A percentile compares a stretch with the other conserved stretches of the same genome.
These are phyloP conservation scores for Elegia similella DNA, from an alignment of 2,888 invertebrate species.

Conservation along the genomic window DNA sequence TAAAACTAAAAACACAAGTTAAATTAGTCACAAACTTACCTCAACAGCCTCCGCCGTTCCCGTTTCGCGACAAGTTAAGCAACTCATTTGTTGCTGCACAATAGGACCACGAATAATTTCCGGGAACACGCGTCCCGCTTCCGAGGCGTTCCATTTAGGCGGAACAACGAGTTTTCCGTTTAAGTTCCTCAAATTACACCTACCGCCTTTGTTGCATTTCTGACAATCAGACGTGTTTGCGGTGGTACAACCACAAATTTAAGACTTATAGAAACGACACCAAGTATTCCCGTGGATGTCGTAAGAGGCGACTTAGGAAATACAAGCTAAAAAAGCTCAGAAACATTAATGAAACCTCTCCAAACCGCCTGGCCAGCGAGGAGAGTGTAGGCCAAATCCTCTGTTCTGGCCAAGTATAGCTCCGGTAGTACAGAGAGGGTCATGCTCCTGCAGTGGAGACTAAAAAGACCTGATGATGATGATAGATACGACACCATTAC, in stretches of 20 bases:
- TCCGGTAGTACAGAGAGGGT: too few species aligned
- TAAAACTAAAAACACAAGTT: not conserved
- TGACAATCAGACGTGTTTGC: not conserved
- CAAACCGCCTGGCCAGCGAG: too few species aligned
- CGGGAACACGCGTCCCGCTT: slow-evolving; percentile 8
- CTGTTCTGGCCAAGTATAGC: too few species aligned
- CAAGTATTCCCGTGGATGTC: too few species aligned
- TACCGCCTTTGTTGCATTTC: slow-evolving; percentile 11
- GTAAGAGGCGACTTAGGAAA: too few species aligned
- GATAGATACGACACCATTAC: too few species aligned
- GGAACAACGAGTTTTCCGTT: slow-evolving; percentile 8
- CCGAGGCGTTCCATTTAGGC: slow-evolving; percentile 3
- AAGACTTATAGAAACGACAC: too few species aligned
- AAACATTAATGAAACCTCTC: too few species aligned
- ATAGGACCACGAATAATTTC: slow-evolving; percentile 11
- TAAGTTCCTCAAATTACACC: slow-evolving; percentile 6
- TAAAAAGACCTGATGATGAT: too few species aligned
- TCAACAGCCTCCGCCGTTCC: not conserved
- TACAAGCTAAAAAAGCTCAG: too few species aligned
- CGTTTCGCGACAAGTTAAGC: slow-evolving; percentile 7
- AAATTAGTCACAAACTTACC: not conserved
- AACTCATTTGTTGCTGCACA: slow-evolving; percentile 9
- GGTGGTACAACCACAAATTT: not conserved
- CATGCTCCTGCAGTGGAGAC: too few species aligned
- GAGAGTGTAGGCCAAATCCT: too few species aligned